Evolutionary conservation across 2,888 invertebrate genomes (phyloP), one percentile per base, ranked within the genome.

Genomic region (Brachylomia viminalis): DNA sequence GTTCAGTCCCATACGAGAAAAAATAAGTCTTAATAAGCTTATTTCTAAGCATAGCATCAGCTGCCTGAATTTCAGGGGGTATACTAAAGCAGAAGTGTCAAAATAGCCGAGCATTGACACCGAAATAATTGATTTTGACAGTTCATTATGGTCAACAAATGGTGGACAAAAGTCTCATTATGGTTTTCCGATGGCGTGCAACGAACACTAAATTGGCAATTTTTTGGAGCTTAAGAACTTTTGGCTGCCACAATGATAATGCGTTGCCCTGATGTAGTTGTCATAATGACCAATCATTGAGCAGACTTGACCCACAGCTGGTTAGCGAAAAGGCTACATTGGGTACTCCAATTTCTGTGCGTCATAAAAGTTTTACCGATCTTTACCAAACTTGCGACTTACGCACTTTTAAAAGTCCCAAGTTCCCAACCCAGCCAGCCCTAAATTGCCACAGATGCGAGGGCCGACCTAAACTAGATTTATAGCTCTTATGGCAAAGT

Each of bases 381-480:
- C 5, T 64, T 80, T 30, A 1, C 30, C 17, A 52, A 69, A 78
- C 67, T 61, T 82, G 45, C 30, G 15, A 5, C 30, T 65, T 69
- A 77, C 83, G 67, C 79, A 83, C 62, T 67, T 77, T 64, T 45
- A 23, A 68, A 68, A 68, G 27, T 59, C 47, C n/a, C 52, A 17
- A 54, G 23, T 15, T 15, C 59, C 20, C 27, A 30, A 45, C 17
- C 6, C 27, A 62, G 70, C n/a, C 77, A 81, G 59, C 83, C 83
- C 83, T 85, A 47, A 82, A 74, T 59, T 70, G 56, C 54, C 66
- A 77, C 77, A 80, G 77, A 80, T 80, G 85, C 62, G 75, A 79
- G 73, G 59, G 71, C 72, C 52, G 47, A 78, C 83, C 80, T 83
- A 83, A 85, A 86, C 80, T 86, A 83, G 80, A 85, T 85, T 85